Percentiles rank a stretch among this genome's conserved stretches.
Conservation (phyloP, 2,797 vertebrate species). For the Cichlasoma orientale region DNA sequence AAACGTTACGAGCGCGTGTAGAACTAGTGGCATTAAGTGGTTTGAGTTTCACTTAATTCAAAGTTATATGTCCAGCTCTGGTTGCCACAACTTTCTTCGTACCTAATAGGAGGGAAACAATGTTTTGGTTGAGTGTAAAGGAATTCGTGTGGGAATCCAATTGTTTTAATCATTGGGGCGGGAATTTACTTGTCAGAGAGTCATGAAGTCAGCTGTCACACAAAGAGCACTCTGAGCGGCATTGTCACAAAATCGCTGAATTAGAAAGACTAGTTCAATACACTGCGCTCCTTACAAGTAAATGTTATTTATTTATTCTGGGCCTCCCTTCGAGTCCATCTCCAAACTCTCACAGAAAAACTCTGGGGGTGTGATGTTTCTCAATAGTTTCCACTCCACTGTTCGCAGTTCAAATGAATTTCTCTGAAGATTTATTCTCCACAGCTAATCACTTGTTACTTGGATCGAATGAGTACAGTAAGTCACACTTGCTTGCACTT, state of each 20-base stretch:
- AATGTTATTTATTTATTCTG: constrained; percentile 75
- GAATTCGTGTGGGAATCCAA: constrained; percentile 16
- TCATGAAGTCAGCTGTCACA: constrained; percentile 52
- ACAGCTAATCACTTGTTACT: constrained; percentile 81
- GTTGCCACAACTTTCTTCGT: not conserved
- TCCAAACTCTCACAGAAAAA: constrained; percentile 67
- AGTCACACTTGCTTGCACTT: constrained; percentile 72
- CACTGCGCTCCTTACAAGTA: constrained; percentile 49
- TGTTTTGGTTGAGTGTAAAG: constrained; percentile 4
- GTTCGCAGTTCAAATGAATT: constrained; percentile 74
- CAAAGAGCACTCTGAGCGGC: constrained; percentile 32
- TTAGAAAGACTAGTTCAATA: constrained; percentile 58
- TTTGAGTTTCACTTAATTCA: constrained; percentile 9
- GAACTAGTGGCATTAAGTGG: not conserved
- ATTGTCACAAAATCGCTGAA: constrained; percentile 60
- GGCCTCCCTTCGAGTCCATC: constrained; percentile 58
- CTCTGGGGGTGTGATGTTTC: constrained; percentile 72
- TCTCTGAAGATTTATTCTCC: constrained; percentile 76
- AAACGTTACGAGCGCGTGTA: too few species aligned
- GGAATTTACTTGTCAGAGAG: constrained; percentile 49
- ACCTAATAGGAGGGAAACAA: not conserved
- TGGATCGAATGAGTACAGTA: constrained; percentile 73
- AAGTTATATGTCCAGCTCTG: not conserved
- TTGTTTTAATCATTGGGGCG: constrained; percentile 54
- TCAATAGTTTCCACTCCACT: constrained; percentile 74